Base-by-base conservation (phyloP, 2,797 vertebrate genomes). In the Ctenopoma kingsleyae region DNA sequence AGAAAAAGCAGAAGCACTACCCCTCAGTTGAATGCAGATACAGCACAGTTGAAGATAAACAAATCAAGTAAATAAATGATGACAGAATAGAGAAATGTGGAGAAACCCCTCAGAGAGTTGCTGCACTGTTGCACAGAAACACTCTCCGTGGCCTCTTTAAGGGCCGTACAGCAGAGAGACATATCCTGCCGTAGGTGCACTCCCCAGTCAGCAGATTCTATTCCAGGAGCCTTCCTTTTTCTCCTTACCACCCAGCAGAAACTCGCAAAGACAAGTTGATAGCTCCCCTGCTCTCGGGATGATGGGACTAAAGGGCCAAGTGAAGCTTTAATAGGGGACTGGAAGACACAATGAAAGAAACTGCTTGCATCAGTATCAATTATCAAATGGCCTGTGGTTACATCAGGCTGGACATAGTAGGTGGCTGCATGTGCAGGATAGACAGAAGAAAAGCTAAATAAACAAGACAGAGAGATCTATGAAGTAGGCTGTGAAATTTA, bases 161-260 rank as follows among this genome's bases (percentile, higher is more conserved):
- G 83, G 81, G 67, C 79, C 12, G 12, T 66, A 70, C 74, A 78
- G 67, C 59, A 70, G 74, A 83, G 74, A 81, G 76, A 84, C 44
- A 47, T 77, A 81, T 85, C 80, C 79, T 80, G 80, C 20, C 4
- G 44, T 76, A 74, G 79, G 73, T 77, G 67, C 80, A 77, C 72
- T 84, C 65, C 71, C 35, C 22, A 53, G 79, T 92, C 91, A 92
- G 91, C 91, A 91, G 64, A 84, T 86, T 91, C 78, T 89, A 90
- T 87, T 92, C 87, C 84, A 85, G 80, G 84, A 89, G 73, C 70
- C 64, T 73, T 47, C 22, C 3, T 80, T 69, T 82, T 46, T 57
- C 71, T 64, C 41, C 57, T 60, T 9, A 60, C 58, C 58, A 15
- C 56, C 50, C 58, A 3, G 4, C 73, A 11, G 62, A 71, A 64